Conservation (phyloP, 2,113 vertebrate genomes). For the Raja brachyura region DNA sequence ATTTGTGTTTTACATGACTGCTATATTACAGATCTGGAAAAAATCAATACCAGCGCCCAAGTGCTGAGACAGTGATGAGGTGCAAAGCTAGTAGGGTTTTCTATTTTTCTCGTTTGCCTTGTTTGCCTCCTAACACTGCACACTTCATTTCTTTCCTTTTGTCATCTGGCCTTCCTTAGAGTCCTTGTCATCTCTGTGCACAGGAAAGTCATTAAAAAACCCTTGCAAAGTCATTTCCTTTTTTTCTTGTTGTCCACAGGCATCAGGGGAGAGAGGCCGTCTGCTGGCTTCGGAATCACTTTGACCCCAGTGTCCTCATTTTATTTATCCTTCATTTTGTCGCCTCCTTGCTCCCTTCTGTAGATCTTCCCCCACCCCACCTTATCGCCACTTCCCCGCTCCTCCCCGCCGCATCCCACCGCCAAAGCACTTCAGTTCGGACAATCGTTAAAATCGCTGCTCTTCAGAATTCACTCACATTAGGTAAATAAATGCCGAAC, state of each 20-base stretch:
- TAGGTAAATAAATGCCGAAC: conserved; percentile 27
- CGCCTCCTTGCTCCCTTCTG: not conserved
- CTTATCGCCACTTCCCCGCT: not conserved
- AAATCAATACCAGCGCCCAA: conserved; percentile 8
- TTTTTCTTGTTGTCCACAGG: conserved; percentile 37
- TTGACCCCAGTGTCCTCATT: conserved; percentile 36
- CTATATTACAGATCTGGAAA: conserved; percentile 38
- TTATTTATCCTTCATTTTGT: conserved; percentile 5
- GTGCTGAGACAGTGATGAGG: conserved; percentile 36
- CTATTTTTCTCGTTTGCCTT: conserved; percentile 26
- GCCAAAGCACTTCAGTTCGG: not conserved
- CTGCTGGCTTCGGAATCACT: conserved; percentile 37
- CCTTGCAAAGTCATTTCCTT: conserved; percentile 38
- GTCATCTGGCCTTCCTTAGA: conserved; percentile 38
- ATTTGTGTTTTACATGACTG: conserved; percentile 39
- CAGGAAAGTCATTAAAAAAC: conserved; percentile 39
- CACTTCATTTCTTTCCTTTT: conserved; percentile 38
- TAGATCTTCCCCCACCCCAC: not conserved
- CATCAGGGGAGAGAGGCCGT: conserved; percentile 33
- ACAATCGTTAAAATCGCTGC: not conserved
- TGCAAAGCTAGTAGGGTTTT: conserved; percentile 30
- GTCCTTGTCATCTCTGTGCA: conserved; percentile 37
- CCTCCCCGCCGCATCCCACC: too few relatives aligned
- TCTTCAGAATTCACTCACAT: conserved; percentile 11
- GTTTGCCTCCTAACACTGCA: conserved; percentile 35